Percentiles rank a stretch among this genome's conserved stretches.
phyloP scores from a whole-genome alignment of 2,888 invertebrate genomes.

The Acrobasis repandana region DNA sequence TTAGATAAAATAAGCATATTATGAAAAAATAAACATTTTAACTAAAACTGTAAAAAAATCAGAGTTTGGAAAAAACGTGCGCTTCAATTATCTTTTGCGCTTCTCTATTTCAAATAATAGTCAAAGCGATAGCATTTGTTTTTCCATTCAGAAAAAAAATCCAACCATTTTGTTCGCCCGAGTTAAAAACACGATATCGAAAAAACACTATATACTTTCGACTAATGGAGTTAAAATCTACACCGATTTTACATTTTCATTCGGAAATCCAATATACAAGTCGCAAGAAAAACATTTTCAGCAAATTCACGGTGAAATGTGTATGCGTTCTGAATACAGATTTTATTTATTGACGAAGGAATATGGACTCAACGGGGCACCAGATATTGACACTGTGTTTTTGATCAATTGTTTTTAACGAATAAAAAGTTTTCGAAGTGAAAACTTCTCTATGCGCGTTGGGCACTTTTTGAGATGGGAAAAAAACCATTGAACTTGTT shows the following conservation, averaged over 20 bases:
- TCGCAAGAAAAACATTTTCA: constrained; percentile 12
- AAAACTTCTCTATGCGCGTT: no score
- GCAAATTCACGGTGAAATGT: not conserved
- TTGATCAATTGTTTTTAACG: not conserved
- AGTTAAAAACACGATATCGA: constrained; percentile 5
- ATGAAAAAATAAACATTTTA: no score
- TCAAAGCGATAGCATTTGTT: no score
- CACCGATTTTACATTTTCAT: constrained; percentile 22
- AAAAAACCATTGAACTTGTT: no score
- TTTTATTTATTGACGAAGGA: constrained; percentile 10
- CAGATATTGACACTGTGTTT: not conserved
- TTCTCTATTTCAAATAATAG: no score
- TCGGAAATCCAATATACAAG: constrained; percentile 14
- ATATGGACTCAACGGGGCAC: not conserved
- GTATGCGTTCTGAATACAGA: constrained; percentile 15
- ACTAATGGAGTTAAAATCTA: constrained; percentile 21
- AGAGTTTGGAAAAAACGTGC: no score
- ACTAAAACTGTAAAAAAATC: no score
- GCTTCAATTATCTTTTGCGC: no score
- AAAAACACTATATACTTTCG: not conserved
- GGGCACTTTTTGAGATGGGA: no score
- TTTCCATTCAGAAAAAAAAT: not conserved
- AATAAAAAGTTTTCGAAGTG: no score
- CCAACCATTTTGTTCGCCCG: not conserved
- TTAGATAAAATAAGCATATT: no score